Percentiles rank a stretch among this genome's conserved stretches.
phyloP scores from a whole-genome alignment of 2,888 invertebrate species.

The Dromius quadrimaculatus region DNA sequence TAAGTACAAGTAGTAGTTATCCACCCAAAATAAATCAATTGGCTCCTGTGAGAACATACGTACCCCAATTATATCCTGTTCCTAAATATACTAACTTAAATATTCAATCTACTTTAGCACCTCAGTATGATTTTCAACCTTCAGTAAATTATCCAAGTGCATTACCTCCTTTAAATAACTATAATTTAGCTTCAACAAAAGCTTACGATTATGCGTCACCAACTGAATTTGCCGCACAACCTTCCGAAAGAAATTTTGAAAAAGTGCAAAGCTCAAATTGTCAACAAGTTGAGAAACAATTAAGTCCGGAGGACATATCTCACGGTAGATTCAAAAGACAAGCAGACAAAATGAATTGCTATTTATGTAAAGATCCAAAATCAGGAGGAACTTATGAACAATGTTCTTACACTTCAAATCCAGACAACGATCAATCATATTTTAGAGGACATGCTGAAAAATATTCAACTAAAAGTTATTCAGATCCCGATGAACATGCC shows the following conservation, averaged over 20 bases:
- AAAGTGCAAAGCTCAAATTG: conserved; percentile 68
- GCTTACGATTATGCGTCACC: conserved; percentile 15
- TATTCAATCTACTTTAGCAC: conserved; percentile 11
- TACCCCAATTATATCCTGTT: conserved; percentile 64
- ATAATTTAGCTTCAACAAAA: conserved; percentile 39
- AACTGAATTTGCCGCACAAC: conserved; percentile 54
- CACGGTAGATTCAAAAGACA: conserved; percentile 59
- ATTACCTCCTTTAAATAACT: conserved; percentile 59
- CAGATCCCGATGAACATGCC: conserved; percentile 56
- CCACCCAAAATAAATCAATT: conserved; percentile 25
- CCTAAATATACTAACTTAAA: conserved; percentile 65
- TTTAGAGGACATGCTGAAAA: conserved; percentile 63
- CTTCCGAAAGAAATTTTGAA: conserved; percentile 57
- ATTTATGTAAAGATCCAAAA: conserved; percentile 70
- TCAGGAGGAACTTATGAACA: conserved; percentile 71
- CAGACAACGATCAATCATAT: conserved; percentile 63
- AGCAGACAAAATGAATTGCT: conserved; percentile 66
- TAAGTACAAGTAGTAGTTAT: conserved; percentile 32
- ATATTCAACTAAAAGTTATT: conserved; percentile 60
- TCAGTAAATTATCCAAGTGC: conserved; percentile 53
- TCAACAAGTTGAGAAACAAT: conserved; percentile 72
- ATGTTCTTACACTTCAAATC: conserved; percentile 71
- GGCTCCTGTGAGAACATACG: conserved; percentile 20
- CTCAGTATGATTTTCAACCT: conserved; percentile 63
- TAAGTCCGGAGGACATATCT: conserved; percentile 59